Evolutionary conservation across 2,888 invertebrate species (phyloP).

Genomic region (Nemapogon koenigi): DNA sequence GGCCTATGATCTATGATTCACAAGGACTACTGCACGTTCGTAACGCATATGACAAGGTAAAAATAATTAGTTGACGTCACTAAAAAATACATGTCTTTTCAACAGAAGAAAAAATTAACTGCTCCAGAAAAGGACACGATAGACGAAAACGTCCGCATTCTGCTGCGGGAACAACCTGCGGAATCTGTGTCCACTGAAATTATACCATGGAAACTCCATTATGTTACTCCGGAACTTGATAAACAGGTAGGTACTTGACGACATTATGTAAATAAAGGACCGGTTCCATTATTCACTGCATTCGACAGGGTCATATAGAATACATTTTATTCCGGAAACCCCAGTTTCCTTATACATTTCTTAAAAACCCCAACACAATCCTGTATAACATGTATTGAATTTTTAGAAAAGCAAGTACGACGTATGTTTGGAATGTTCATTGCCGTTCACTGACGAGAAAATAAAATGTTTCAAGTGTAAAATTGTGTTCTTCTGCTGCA

Average conservation of each 20-base stretch:
- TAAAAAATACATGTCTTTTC: too few relatives aligned
- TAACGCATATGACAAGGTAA: too few relatives aligned
- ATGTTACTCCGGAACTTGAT: conserved; percentile 34
- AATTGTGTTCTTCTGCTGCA: conserved; percentile 35
- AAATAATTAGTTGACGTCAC: too few relatives aligned
- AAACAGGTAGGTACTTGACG: conserved; percentile 13
- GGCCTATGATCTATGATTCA: too few relatives aligned
- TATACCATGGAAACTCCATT: conserved; percentile 23
- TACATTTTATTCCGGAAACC: too few relatives aligned
- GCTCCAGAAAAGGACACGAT: conserved; percentile 28
- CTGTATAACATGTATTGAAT: too few relatives aligned
- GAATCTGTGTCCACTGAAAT: conserved; percentile 17
- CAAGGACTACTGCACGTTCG: too few relatives aligned
- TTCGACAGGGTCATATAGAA: too few relatives aligned
- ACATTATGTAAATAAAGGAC: too few relatives aligned
- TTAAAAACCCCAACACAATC: too few relatives aligned
- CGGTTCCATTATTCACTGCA: too few relatives aligned
- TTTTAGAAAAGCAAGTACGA: conserved; percentile 37
- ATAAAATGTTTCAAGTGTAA: conserved; percentile 33
- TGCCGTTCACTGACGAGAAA: conserved; percentile 27
- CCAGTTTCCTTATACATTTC: too few relatives aligned
- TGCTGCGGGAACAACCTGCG: conserved; percentile 26
- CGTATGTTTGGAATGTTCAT: conserved; percentile 45
- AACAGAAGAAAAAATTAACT: conserved; percentile 18
- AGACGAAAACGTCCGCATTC: conserved; percentile 26